Conservation (phyloP, 2,888 invertebrate genomes). For the Allophyes oxyacanthae region DNA sequence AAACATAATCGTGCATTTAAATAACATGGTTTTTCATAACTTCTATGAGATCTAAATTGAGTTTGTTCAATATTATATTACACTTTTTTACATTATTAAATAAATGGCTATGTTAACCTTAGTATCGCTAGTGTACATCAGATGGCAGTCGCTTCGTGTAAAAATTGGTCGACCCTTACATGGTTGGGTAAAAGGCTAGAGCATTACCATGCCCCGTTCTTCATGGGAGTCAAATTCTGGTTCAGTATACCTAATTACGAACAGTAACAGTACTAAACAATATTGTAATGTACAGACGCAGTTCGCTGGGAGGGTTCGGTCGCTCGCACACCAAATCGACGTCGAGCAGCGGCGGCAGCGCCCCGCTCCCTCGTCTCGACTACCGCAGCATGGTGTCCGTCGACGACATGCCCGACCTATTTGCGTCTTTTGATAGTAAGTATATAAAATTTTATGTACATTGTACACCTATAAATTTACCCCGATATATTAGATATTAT, state of each 20-base stretch:
- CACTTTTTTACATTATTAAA: too few species aligned
- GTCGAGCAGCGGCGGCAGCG: conserved; percentile 86
- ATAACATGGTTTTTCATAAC: too few species aligned
- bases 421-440: conserved; percentile 98
- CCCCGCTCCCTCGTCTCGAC: conserved; percentile 93
- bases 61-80: too few species aligned
- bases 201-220: too few species aligned
- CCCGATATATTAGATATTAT: too few species aligned
- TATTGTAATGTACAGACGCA: conserved; percentile 89
- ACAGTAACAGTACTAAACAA: conserved; percentile 14
- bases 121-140: too few species aligned
- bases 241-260: background rate
- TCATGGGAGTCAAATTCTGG: too few species aligned
- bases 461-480: background rate
- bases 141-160: too few species aligned
- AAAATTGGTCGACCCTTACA: too few species aligned
- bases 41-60: too few species aligned
- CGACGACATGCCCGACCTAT: conserved; percentile 98
- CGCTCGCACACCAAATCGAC: conserved; percentile 92
- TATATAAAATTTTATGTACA: conserved; percentile 62
- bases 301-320: conserved; percentile 96
- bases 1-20: conserved; percentile 8
- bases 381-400: conserved; percentile 98
- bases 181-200: too few species aligned
- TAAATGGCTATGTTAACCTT: too few species aligned